Conservation (phyloP, 2,888 invertebrate species). For the Sinopyrophorus schimmeli region DNA sequence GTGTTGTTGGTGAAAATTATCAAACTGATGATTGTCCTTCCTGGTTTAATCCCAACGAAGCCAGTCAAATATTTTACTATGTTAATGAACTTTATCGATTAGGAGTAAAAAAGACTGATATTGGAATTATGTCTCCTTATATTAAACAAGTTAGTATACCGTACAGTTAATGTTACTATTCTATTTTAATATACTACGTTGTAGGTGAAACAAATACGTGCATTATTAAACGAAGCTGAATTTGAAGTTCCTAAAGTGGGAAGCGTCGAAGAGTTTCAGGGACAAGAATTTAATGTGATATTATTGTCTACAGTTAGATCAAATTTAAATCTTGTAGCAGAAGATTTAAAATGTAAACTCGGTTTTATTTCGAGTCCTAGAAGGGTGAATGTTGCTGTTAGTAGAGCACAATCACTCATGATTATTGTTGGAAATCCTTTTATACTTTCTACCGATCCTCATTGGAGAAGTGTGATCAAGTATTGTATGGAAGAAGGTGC, state of each 20-base stretch:
- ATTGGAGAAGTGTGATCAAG: conserved; percentile 69
- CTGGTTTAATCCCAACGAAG: conserved; percentile 89
- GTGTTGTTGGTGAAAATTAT: conserved; percentile 68
- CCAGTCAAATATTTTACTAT: conserved; percentile 65
- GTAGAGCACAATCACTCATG: conserved; percentile 77
- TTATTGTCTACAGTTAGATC: conserved; percentile 73
- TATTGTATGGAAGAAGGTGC: conserved; percentile 66
- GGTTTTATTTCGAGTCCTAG: conserved; percentile 77
- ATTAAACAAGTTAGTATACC: conserved; percentile 75
- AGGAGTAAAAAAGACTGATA: conserved; percentile 67
- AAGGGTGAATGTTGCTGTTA: conserved; percentile 87
- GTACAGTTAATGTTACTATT: conserved; percentile 9
- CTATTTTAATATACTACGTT: conserved; percentile 38
- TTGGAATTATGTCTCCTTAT: conserved; percentile 93
- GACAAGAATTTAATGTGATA: conserved; percentile 75
- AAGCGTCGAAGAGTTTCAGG: conserved; percentile 86
- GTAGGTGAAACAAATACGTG: conserved; percentile 66
- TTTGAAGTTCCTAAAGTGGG: conserved; percentile 70
- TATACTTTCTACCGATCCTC: conserved; percentile 65
- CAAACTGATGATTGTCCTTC: conserved; percentile 81
- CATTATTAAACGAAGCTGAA: conserved; percentile 58
- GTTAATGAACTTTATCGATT: conserved; percentile 67
- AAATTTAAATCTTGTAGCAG: conserved; percentile 49
- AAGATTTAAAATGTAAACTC: conserved; percentile 61
- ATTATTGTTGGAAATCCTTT: conserved; percentile 85